Evolutionary conservation across 1,140 invertebrate genomes (phyloP).

Genomic region (Drosophila serrata): DNA sequence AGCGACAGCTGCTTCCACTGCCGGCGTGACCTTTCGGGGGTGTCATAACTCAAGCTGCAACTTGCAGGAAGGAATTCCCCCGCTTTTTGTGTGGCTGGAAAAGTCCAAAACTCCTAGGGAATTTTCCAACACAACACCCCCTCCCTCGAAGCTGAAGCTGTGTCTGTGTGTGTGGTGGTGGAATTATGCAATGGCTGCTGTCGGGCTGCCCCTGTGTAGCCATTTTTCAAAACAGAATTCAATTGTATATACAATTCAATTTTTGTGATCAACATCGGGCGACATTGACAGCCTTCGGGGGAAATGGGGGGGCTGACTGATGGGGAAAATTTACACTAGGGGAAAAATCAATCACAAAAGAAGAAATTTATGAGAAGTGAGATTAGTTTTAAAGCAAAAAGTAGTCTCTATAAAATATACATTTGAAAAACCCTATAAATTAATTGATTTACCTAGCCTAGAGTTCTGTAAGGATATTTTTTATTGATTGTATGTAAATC

Average conservation of each 20-base stretch:
- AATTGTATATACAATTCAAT: slow-evolving; percentile 80
- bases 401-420: background rate
- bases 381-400: background rate
- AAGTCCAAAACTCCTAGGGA: background rate
- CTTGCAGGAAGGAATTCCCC: slow-evolving; percentile 14
- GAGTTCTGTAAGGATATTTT: background rate
- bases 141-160: background rate
- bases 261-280: slow-evolving; percentile 71
- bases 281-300: slow-evolving; percentile 59
- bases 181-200: slow-evolving; percentile 64
- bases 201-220: slow-evolving; percentile 29
- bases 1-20: slow-evolving; percentile 55
- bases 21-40: slow-evolving; percentile 64
- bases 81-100: slow-evolving; percentile 9
- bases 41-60: slow-evolving; percentile 70
- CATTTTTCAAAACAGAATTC: slow-evolving; percentile 63
- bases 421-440: background rate
- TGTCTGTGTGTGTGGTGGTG: slow-evolving; percentile 26
- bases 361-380: too few relatives aligned
- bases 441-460: background rate
- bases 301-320: background rate
- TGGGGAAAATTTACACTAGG: background rate
- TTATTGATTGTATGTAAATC: background rate
- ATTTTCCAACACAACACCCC: background rate
- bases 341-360: background rate